Base-by-base conservation (phyloP, 2,113 vertebrate species). In the Otis tarda region DNA sequence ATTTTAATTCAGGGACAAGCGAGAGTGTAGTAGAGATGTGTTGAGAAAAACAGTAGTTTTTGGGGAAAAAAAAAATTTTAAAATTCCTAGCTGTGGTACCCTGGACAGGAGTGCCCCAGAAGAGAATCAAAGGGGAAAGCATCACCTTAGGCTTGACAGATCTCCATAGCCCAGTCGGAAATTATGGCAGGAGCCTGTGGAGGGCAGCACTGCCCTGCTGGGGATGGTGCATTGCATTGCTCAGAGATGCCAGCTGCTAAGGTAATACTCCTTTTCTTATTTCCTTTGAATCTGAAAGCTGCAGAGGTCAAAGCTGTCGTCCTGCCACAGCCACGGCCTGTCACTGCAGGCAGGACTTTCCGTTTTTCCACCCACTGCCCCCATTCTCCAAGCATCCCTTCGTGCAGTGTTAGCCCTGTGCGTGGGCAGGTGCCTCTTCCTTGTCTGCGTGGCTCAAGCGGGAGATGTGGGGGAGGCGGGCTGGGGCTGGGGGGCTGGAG, bases 171-270 rank as follows among this genome's bases (percentile, higher is more conserved):
- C 6, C 12, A 87, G 59, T n/a, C 0, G 12, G 77, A 91, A 93
- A 86, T 86, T 83, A 80, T 30, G 47, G 75, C 20, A 68, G 56
- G 55, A 89, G 80, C 84, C 89, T 86, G 70, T 91, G 79, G 84
- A 87, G 75, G 78, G 64, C 89, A 86, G 91, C 41, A 33, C 80
- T 82, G 92, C 27, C 79, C 78, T 85, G 76, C 90, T 95, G 94
- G 63, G 85, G 75, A 89, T 70, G 77, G 68, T 25, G 73, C 61
- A 27, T 5, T 52, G 79, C 73, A 13, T 56, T 74, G 57, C 85
- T 90, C 69, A 94, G 60, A 89, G 87, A 81, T 84, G 80, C 81
- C 92, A 78, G 82, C 91, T 95, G 53, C 95, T 80, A 92, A 92
- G 92, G 96, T 97, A 97, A 95, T 86, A 52, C n/a, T 67, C 39